A percentile compares a stretch with the other conserved stretches of the same genome.
phyloP scores from a whole-genome alignment of 2,113 vertebrate species.

The Rhinolophus ferrumequinum region DNA sequence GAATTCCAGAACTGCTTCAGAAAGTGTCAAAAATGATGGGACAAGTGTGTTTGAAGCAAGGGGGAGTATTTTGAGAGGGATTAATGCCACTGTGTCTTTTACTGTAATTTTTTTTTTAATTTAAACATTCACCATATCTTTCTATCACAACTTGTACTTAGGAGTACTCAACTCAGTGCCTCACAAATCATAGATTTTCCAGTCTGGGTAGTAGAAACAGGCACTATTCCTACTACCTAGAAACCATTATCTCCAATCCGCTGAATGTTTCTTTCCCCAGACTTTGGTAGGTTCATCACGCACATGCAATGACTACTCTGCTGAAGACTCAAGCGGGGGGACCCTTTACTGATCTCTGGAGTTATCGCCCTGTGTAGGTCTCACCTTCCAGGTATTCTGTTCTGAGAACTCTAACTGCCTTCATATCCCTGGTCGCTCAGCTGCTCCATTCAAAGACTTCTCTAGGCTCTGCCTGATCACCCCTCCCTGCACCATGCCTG shows the following conservation, averaged over 20 bases:
- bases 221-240: not conserved
- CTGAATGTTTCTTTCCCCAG: not conserved
- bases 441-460: not conserved
- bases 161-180: not conserved
- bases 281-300: not conserved
- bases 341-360: not conserved
- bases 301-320: not conserved
- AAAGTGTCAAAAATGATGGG: too few species aligned
- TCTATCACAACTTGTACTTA: not conserved
- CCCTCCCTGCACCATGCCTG: rapidly evolving
- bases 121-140: too few species aligned
- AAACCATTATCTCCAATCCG: not conserved
- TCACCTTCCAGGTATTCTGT: not conserved
- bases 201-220: not conserved
- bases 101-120: too few species aligned
- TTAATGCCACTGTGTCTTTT: too few species aligned
- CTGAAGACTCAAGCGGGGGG: not conserved
- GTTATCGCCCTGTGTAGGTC: not conserved
- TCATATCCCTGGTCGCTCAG: not conserved
- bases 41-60: too few species aligned
- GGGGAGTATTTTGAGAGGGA: too few species aligned
- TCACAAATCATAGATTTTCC: not conserved
- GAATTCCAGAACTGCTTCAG: too few species aligned
- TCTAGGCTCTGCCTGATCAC: not conserved
- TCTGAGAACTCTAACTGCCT: not conserved